A percentile compares a stretch with the other conserved stretches of the same genome.
Conservation (phyloP, 2,113 vertebrate species). For the Corythoichthys haematopterus region DNA sequence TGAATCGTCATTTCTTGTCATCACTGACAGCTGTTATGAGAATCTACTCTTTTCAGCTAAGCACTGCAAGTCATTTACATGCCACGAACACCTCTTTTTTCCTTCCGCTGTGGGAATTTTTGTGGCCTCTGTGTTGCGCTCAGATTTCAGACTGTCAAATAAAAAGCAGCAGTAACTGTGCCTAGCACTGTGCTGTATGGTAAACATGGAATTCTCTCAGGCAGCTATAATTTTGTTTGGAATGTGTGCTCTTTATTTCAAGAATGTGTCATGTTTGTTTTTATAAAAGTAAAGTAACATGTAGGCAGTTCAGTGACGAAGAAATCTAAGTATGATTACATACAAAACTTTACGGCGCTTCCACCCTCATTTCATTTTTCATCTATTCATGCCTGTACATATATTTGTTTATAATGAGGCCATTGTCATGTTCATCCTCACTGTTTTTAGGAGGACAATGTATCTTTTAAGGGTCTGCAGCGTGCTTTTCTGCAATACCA, state of each 20-base stretch:
- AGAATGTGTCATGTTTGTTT: constrained; percentile 6
- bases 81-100: not conserved
- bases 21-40: not conserved
- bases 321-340: constrained; percentile 14
- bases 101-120: constrained; percentile 13
- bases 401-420: constrained; percentile 7
- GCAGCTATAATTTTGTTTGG: constrained; percentile 5
- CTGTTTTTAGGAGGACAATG: constrained; percentile 6
- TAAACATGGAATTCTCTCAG: constrained; percentile 3
- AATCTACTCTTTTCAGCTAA: not conserved
- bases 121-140: constrained; percentile 1
- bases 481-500: constrained; percentile 30
- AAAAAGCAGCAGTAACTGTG: not conserved
- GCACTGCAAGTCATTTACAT: not conserved
- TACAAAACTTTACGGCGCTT: constrained; percentile 11
- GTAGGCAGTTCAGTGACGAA: not conserved
- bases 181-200: not conserved
- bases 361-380: not conserved
- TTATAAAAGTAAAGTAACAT: constrained; percentile 2
- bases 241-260: constrained; percentile 5
- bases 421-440: not conserved
- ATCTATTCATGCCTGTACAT: constrained; percentile 15
- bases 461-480: constrained; percentile 20
- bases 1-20: constrained; percentile 4
- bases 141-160: constrained; percentile 4